Evolutionary conservation across 2,888 invertebrate species (phyloP), one percentile per base, ranked within the genome.

Genomic region (Podotricha telesiphe): DNA sequence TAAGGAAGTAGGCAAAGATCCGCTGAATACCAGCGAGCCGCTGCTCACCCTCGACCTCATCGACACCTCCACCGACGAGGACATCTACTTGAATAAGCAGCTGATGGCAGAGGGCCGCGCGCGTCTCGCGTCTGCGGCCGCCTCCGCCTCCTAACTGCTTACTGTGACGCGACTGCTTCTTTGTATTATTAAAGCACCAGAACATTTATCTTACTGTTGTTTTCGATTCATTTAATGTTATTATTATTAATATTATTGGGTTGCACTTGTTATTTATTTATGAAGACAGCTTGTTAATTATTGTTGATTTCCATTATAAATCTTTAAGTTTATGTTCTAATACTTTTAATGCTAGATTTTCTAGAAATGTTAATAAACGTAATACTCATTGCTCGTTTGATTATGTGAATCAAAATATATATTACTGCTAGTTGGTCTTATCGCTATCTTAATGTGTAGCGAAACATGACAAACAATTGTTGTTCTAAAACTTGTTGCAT

Each of bases 21-120:
- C 94, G 20, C 80, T 94, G 37, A 94, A 95, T 73, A 94, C 94
- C 6, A 93, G 86, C 10, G 95, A 95, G 70, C 94, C 94, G 0
- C 87, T 96, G 40, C 84, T 97, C 34, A 94, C 94, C 28, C 85
- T 97, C 67, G 94, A 94, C 77, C 91, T 97, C 48, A 95, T 96
- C 67, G 96, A 97, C 79, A 96, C 96, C 0, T 94, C 95, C 42
- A 94, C 95, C 0, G 91, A 94, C 7, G 93, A 94, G 48, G 96
- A 97, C 79, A 86, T 96, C 53, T 94, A 94, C 79, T 93, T 97
- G 55, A 95, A 95, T 78, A 90, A 95, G 72, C 88, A 94, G 77
- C 86, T 97, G 68, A 94, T 96, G 13, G 86, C 93, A 0, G 95
- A 95, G 81, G 94, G 94, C 20, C 93, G 95, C 75, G 96, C 95